These are phyloP conservation scores for Neocloeon triangulifer DNA, from an alignment of 1,140 invertebrate genomes.

Conservation along the genomic window DNA sequence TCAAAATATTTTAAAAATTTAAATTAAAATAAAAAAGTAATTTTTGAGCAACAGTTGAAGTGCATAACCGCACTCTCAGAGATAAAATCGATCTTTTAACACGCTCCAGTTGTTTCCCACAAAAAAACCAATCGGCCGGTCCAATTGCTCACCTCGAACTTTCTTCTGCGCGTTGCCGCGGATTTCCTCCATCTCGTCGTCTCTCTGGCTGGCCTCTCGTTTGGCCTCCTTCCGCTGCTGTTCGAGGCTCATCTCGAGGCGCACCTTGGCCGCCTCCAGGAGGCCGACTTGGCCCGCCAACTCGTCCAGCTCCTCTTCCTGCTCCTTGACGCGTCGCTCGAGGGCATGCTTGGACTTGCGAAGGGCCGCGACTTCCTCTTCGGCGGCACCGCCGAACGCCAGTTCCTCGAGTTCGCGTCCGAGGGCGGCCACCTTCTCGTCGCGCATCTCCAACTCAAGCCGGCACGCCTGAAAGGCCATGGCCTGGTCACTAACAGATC, in stretches of 20 bases:
- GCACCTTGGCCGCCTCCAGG: slow-evolving; percentile 67
- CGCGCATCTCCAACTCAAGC: slow-evolving; percentile 67
- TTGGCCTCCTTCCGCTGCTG: slow-evolving; percentile 72
- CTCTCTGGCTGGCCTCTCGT: slow-evolving; percentile 65
- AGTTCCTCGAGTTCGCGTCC: slow-evolving; percentile 68
- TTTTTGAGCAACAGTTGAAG: too few species aligned
- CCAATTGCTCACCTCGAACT: slow-evolving; percentile 55
- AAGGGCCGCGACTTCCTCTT: slow-evolving; percentile 61
- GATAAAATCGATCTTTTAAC: too few species aligned
- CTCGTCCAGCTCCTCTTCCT: slow-evolving; percentile 88
- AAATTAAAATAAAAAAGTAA: too few species aligned
- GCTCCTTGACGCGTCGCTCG: slow-evolving; percentile 68
- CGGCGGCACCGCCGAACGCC: slow-evolving; percentile 54
- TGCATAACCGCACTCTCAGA: too few species aligned
- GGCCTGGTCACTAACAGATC: too few species aligned
- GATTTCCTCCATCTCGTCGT: slow-evolving; percentile 82
- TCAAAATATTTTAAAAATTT: too few species aligned
- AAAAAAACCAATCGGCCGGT: too few species aligned
- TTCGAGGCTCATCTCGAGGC: slow-evolving; percentile 80
- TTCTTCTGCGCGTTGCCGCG: slow-evolving; percentile 73
- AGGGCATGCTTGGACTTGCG: slow-evolving; percentile 67
- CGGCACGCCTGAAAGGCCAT: slow-evolving; percentile 49
- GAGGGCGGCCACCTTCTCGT: slow-evolving; percentile 53
- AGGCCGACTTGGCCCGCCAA: slow-evolving; percentile 64
- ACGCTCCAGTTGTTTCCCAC: too few species aligned